phyloP scores from a whole-genome alignment of 2,888 invertebrate genomes.

The Macrosiphum euphorbiae region DNA sequence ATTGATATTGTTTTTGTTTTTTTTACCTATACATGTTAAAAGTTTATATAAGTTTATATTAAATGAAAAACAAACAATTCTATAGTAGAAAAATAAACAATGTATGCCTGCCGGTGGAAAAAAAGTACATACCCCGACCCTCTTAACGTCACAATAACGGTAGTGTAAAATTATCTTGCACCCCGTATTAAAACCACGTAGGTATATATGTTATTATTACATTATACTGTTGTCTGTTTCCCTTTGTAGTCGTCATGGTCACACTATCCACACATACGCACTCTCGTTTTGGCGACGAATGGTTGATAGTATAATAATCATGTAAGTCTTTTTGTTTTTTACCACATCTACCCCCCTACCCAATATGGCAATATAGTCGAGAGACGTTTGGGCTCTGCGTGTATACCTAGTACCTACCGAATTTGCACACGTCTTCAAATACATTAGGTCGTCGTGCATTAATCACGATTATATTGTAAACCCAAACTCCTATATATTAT shows the following conservation, averaged over 20 bases:
- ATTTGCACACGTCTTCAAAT: not conserved
- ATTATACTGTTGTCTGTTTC: not conserved
- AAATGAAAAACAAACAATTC: constrained; percentile 54
- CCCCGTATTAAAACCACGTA: not conserved
- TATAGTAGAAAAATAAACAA: constrained; percentile 37
- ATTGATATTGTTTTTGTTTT: constrained; percentile 5
- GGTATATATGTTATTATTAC: not conserved
- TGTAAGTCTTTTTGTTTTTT: not conserved
- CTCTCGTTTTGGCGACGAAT: not conserved
- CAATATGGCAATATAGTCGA: not conserved
- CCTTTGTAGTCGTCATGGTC: not conserved
- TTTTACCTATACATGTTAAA: constrained; percentile 18
- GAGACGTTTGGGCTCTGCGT: not conserved
- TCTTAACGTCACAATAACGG: not conserved
- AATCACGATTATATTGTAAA: not conserved
- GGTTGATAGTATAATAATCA: not conserved
- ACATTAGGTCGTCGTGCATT: not conserved
- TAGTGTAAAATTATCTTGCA: not conserved
- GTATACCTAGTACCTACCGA: too few species aligned
- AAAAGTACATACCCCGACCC: not conserved
- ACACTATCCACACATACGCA: not conserved
- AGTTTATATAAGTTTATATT: constrained; percentile 39
- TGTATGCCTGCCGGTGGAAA: not conserved
- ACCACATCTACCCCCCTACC: not conserved
- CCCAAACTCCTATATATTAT: too few species aligned